Evolutionary conservation across 2,797 vertebrate genomes (phyloP).

Genomic region (Austrolebias charrua): DNA sequence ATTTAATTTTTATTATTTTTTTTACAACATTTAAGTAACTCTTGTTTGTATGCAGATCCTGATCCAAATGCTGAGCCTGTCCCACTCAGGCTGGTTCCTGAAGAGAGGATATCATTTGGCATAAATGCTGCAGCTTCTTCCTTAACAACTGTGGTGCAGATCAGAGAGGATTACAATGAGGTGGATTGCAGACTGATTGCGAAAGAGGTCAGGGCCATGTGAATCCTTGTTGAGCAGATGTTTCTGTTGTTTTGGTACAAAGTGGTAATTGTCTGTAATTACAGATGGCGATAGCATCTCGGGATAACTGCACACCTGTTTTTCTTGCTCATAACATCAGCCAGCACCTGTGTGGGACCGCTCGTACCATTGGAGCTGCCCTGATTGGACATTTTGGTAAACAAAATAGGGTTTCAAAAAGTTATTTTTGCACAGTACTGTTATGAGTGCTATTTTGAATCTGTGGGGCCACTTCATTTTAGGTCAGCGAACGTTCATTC

Average conservation of each 20-base stretch:
- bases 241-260: conserved; percentile 16
- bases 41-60: conserved; percentile 34
- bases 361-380: conserved; percentile 88
- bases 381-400: conserved; percentile 88
- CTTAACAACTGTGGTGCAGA: conserved; percentile 81
- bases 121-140: conserved; percentile 83
- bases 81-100: conserved; percentile 77
- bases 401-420: neutral
- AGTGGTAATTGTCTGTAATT: conserved; percentile 42
- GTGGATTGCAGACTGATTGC: conserved; percentile 91
- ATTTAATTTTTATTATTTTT: neutral
- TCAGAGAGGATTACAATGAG: conserved; percentile 89
- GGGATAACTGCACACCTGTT: conserved; percentile 87
- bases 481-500: conserved; percentile 89
- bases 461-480: conserved; percentile 8
- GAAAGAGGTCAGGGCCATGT: conserved; percentile 89
- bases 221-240: conserved; percentile 5
- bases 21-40: neutral
- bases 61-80: conserved; percentile 41
- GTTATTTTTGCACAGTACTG: neutral
- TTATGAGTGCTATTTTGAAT: neutral
- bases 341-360: conserved; percentile 85
- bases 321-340: conserved; percentile 87
- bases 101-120: conserved; percentile 91
- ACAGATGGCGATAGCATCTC: conserved; percentile 90